These are phyloP conservation scores for Scyliorhinus canicula DNA, from an alignment of 2,797 vertebrate genomes.

Conservation along the genomic window DNA sequence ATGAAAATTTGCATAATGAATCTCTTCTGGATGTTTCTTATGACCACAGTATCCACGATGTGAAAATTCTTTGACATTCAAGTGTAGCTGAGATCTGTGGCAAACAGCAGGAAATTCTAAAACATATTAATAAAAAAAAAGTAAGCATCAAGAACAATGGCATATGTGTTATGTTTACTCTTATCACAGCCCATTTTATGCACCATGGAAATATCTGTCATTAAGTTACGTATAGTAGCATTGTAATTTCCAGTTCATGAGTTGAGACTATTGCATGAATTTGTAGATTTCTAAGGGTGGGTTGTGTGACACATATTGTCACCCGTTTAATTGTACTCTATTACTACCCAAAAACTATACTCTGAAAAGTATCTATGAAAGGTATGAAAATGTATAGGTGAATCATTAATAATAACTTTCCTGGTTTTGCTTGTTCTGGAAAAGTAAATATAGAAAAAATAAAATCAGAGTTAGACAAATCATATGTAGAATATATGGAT, in stretches of 20 bases:
- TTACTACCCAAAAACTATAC: not conserved
- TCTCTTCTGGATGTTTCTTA: not conserved
- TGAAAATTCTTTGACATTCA: slow-evolving; percentile 19
- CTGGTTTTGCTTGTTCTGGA: not conserved
- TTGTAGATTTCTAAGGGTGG: not conserved
- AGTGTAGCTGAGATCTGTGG: slow-evolving; percentile 50
- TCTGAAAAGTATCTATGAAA: not conserved
- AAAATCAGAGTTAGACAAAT: not conserved
- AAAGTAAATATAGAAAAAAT: not conserved
- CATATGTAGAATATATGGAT: not conserved
- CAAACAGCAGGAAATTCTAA: slow-evolving; percentile 58
- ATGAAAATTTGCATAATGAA: not conserved
- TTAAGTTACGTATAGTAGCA: not conserved
- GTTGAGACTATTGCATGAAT: not conserved
- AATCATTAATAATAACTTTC: not conserved
- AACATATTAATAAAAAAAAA: slow-evolving; percentile 14
- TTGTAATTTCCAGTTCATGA: not conserved
- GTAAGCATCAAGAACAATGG: not conserved
- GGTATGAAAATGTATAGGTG: not conserved
- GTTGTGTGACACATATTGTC: not conserved
- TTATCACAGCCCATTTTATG: not conserved
- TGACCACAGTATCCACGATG: not conserved
- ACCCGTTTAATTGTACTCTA: not conserved
- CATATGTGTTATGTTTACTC: not conserved
- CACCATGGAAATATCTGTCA: not conserved